These are phyloP conservation scores for Rhodophaea formosa DNA, from an alignment of 2,888 invertebrate genomes.

Conservation along the genomic window DNA sequence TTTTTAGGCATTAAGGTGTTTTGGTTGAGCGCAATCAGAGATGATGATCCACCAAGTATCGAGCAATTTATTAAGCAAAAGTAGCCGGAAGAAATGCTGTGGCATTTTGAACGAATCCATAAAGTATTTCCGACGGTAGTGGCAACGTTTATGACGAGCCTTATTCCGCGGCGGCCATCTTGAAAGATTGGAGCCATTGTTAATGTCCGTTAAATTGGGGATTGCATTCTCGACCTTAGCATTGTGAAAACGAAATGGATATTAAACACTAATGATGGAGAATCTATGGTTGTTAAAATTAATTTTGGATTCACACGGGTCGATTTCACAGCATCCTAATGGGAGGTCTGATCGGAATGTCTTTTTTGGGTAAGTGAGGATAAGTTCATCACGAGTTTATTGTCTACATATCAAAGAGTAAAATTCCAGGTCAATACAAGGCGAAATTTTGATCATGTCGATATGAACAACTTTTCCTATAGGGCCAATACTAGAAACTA, in stretches of 20 bases:
- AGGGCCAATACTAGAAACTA: too few species aligned
- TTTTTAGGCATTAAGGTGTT: too few species aligned
- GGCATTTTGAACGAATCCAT: too few species aligned
- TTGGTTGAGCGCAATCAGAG: too few species aligned
- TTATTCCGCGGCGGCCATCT: slow-evolving; percentile 28
- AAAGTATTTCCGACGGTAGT: not conserved
- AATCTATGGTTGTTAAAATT: slow-evolving; percentile 25
- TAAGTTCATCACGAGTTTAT: too few species aligned
- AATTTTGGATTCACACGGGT: slow-evolving; percentile 4
- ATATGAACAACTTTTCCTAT: too few species aligned
- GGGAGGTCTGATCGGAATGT: slow-evolving; percentile 9
- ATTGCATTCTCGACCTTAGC: slow-evolving; percentile 27
- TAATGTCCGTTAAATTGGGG: slow-evolving; percentile 32
- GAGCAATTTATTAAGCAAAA: too few species aligned
- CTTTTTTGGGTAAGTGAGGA: not conserved
- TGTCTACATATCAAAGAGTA: too few species aligned
- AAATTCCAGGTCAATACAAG: too few species aligned
- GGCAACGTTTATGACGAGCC: not conserved
- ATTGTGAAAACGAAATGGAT: slow-evolving; percentile 27
- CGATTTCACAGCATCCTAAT: not conserved
- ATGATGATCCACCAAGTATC: too few species aligned
- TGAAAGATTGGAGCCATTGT: slow-evolving; percentile 27
- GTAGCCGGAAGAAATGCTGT: too few species aligned
- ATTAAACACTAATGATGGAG: slow-evolving; percentile 24
- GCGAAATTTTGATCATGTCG: too few species aligned